These are phyloP conservation scores for Trachops cirrhosus DNA, from an alignment of 2,797 vertebrate genomes.

Conservation along the genomic window DNA sequence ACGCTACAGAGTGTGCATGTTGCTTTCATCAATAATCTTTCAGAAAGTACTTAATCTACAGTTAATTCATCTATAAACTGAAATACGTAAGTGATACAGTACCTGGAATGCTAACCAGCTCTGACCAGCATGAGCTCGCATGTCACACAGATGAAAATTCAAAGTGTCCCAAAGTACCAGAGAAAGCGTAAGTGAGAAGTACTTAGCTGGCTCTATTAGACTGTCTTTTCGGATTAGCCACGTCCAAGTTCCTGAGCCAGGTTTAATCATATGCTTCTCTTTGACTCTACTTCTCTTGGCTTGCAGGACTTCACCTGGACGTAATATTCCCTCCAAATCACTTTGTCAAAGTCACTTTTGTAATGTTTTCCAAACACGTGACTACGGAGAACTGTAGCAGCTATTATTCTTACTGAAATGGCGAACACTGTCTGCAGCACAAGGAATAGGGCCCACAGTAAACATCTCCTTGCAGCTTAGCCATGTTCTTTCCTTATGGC, in stretches of 20 bases:
- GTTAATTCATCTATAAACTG: background rate
- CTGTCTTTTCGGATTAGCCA: slow-evolving; percentile 40
- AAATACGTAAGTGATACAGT: background rate
- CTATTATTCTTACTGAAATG: background rate
- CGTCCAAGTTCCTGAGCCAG: slow-evolving; percentile 11
- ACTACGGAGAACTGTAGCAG: background rate
- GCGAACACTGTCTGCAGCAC: background rate
- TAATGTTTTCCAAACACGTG: slow-evolving; percentile 63
- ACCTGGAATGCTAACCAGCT: background rate
- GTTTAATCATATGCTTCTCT: slow-evolving; percentile 1
- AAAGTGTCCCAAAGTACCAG: slow-evolving; percentile 7
- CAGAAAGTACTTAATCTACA: background rate
- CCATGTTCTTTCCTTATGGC: background rate
- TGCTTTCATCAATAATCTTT: background rate
- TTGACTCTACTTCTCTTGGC: slow-evolving; percentile 24
- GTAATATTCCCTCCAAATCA: slow-evolving; percentile 34
- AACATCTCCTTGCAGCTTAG: background rate
- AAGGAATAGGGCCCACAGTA: background rate
- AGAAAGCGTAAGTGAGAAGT: background rate
- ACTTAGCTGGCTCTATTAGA: slow-evolving; percentile 12
- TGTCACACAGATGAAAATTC: slow-evolving; percentile 10
- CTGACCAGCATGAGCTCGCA: slow-evolving; percentile 16
- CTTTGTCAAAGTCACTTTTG: slow-evolving; percentile 14
- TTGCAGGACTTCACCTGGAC: background rate
- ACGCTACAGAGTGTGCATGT: background rate